Base-by-base conservation (phyloP, 2,113 vertebrate genomes). In the Philantomba maxwellii region DNA sequence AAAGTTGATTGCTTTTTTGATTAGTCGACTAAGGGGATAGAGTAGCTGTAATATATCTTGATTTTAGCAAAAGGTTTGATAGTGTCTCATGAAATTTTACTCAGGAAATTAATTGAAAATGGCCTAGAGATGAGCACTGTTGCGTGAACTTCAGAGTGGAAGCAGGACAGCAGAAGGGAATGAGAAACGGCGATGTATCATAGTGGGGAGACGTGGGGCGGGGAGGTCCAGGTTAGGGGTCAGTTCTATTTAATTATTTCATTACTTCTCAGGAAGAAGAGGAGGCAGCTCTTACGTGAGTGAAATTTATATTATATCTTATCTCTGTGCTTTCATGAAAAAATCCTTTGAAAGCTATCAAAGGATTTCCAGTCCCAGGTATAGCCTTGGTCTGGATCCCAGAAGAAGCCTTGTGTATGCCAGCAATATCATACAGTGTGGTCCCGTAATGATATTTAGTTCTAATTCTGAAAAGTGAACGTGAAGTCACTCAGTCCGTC, bases 1-100 rank as follows among this genome's bases (percentile, higher is more conserved):
- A 97, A 98, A 97, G 97, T 98, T 98, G 98, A 98, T 98, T 98
- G 98, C 97, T 97, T 98, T 98, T 98, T 98, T 98, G 98, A 98
- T 98, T 98, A 97, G 98, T 98, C 96, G 98, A 98, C 97, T 98
- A 94, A 98, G 89, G 95, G 95, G 96, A 97, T 97, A 97, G 97
- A 97, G 96, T 97, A 96, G 96, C 89, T 97, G 97, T 96, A 98
- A 98, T 98, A 98, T 97, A 98, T 98, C 97, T 98, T 98, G 97
- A 98, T 98, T 98, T 98, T 96, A 98, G 97, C 97, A 95, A 98
- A 97, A 97, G 98, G 94, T 97, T 98, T 98, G 96, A 98, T 98
- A 97, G 96, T 97, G 97, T 98, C 97, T 98, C 89, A 16, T 98
- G 98, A 98, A 98, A 98, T 98, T 98, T 98, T 97, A 97, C 96